These are phyloP conservation scores for Caenorhabditis sinica DNA, from an alignment of 2,888 invertebrate genomes.

Conservation along the genomic window DNA sequence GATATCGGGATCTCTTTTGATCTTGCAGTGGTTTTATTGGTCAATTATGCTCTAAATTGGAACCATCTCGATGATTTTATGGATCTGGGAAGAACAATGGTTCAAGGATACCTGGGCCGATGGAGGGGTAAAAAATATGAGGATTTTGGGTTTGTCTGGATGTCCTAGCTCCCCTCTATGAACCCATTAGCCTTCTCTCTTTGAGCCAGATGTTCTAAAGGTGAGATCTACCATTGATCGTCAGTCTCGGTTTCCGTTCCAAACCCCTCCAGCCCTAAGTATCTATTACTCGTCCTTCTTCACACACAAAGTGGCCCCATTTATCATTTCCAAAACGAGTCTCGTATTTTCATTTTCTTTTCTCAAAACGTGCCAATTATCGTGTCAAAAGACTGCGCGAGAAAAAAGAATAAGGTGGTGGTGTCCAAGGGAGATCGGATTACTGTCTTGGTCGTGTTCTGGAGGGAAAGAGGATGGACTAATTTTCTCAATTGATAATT, in stretches of 20 bases:
- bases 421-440: constrained; percentile 42
- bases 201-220: constrained; percentile 16
- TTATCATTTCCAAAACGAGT: constrained; percentile 53
- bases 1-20: constrained; percentile 6
- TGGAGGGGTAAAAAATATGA: no score
- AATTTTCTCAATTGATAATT: not conserved
- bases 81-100: not conserved
- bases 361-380: constrained; percentile 59
- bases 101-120: not conserved
- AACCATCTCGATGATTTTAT: not conserved
- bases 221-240: constrained; percentile 2
- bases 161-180: no score
- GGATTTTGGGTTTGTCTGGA: no score
- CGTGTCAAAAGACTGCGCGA: constrained; percentile 48
- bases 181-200: no score
- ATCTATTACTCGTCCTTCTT: constrained; percentile 37
- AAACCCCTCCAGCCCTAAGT: constrained; percentile 20
- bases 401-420: not conserved
- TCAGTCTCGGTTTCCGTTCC: constrained; percentile 37
- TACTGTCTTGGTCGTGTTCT: no score
- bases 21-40: not conserved
- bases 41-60: not conserved
- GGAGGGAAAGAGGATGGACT: no score
- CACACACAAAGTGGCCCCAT: constrained; percentile 46
- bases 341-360: constrained; percentile 5